Evolutionary conservation across 2,113 vertebrate species (phyloP).

Genomic region (Gallinago media): DNA sequence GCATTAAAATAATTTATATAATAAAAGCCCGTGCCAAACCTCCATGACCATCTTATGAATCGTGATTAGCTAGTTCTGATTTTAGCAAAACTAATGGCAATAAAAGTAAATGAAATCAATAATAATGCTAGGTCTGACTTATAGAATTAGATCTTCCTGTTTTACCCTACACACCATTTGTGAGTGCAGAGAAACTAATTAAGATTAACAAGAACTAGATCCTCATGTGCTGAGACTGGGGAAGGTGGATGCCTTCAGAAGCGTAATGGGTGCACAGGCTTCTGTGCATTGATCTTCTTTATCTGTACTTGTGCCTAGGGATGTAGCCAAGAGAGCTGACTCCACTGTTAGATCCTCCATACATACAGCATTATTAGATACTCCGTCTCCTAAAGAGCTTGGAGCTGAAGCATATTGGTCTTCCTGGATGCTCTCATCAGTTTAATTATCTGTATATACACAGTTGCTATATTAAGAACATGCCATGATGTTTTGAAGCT

Average conservation of each 20-base stretch:
- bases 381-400: not conserved
- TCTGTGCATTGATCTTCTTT: not conserved
- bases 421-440: not conserved
- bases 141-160: not conserved
- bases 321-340: not conserved
- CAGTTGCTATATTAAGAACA: not conserved
- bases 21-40: not conserved
- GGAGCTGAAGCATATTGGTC: not conserved
- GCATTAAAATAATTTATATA: not conserved
- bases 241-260: not conserved
- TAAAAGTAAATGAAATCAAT: not conserved
- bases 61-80: not conserved
- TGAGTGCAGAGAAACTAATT: not conserved
- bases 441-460: constrained; percentile 1
- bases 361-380: not conserved
- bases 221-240: not conserved
- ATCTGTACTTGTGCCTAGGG: not conserved
- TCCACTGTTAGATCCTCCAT: not conserved
- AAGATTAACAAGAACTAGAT: not conserved
- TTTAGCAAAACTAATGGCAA: not conserved
- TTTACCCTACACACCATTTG: not conserved
- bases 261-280: not conserved
- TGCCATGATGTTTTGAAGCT: not conserved
- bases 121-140: not conserved
- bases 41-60: not conserved